These are phyloP conservation scores for Tetragnatha montana DNA, from an alignment of 2,888 invertebrate species.

Conservation along the genomic window DNA sequence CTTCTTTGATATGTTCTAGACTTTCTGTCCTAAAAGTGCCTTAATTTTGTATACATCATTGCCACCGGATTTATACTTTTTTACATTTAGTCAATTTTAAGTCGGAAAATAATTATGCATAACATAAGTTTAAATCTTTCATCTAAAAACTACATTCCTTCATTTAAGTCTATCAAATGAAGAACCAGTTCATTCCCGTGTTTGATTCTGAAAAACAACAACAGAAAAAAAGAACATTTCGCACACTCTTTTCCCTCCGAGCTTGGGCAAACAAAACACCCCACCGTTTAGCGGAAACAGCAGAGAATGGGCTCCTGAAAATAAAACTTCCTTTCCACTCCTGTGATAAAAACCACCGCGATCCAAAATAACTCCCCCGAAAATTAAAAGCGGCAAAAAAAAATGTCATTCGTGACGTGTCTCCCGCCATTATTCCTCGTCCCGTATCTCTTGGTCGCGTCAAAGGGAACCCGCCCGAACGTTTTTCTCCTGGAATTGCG, in stretches of 20 bases:
- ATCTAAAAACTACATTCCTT: no score
- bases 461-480: constrained; percentile 58
- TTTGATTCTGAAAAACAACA: no score
- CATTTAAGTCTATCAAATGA: no score
- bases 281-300: not conserved
- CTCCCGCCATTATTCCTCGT: constrained; percentile 45
- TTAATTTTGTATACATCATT: no score
- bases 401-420: constrained; percentile 38
- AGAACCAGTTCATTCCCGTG: no score
- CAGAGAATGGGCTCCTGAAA: constrained; percentile 1
- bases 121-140: no score
- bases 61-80: no score
- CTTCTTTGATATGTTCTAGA: no score
- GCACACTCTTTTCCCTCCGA: not conserved
- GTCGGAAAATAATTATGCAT: no score
- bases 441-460: constrained; percentile 49
- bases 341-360: constrained; percentile 35
- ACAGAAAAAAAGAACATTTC: no score
- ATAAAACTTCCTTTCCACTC: constrained; percentile 25
- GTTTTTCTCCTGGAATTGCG: constrained; percentile 33
- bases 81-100: no score
- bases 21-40: no score
- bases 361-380: constrained; percentile 52
- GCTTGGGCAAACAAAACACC: not conserved
- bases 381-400: constrained; percentile 8